phyloP scores from a whole-genome alignment of 2,113 vertebrate species.

The Pituophis catenifer region DNA sequence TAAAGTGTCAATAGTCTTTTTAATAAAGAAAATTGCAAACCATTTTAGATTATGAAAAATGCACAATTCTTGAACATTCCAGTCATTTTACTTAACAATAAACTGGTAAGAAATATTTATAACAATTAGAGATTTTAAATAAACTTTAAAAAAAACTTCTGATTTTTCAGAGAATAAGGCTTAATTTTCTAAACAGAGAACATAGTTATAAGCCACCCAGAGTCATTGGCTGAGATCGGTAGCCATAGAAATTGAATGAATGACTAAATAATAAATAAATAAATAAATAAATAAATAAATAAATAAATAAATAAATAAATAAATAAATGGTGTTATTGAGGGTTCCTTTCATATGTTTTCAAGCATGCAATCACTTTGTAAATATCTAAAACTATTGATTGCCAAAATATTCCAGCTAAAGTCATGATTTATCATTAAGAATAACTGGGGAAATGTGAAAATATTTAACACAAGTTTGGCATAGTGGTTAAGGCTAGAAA shows the following conservation, averaged over 20 bases:
- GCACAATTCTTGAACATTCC: background rate
- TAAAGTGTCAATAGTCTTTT: background rate
- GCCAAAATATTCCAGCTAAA: background rate
- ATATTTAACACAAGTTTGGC: background rate
- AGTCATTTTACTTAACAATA: background rate
- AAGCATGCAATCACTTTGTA: background rate
- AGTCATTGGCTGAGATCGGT: background rate
- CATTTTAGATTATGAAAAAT: background rate
- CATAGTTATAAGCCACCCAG: background rate
- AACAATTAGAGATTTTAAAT: conserved; percentile 1
- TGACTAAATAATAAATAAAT: background rate
- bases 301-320: background rate
- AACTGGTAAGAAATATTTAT: background rate
- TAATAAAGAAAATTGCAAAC: background rate
- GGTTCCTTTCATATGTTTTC: conserved; percentile 5
- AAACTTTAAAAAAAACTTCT: background rate
- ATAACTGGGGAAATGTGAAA: background rate
- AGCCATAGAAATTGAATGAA: background rate
- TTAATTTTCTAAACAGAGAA: background rate
- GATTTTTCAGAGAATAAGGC: background rate
- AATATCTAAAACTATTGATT: background rate
- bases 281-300: too few relatives aligned
- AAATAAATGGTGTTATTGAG: background rate
- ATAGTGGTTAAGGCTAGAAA: background rate
- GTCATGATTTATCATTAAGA: background rate